Percentiles rank a stretch among this genome's conserved stretches.
phyloP scores from a whole-genome alignment of 2,797 vertebrate species.

The Acestrorhynchus altus region DNA sequence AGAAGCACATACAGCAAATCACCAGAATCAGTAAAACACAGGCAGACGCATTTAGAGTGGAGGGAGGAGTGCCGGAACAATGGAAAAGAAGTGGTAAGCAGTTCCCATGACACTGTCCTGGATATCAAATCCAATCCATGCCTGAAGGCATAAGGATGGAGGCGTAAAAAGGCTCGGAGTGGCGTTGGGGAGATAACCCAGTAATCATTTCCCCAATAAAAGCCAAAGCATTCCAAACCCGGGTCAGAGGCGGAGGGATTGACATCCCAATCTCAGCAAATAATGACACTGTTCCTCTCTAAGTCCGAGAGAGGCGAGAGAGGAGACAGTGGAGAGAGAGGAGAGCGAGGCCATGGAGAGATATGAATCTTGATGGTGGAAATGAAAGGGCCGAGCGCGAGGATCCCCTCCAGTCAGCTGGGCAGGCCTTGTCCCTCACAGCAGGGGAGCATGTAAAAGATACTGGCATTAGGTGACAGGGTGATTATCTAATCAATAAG shows the following conservation, averaged over 20 bases:
- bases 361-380: slow-evolving; percentile 9
- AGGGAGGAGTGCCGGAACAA: slow-evolving; percentile 57
- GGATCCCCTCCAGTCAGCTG: slow-evolving; percentile 53
- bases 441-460: slow-evolving; percentile 75
- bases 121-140: slow-evolving; percentile 66
- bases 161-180: slow-evolving; percentile 63
- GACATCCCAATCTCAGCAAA: slow-evolving; percentile 81
- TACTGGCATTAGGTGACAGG: slow-evolving; percentile 73
- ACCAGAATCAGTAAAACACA: slow-evolving; percentile 43
- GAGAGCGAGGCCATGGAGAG: slow-evolving; percentile 38
- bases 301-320: slow-evolving; percentile 23
- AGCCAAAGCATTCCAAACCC: slow-evolving; percentile 71
- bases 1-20: slow-evolving; percentile 11
- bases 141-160: slow-evolving; percentile 70
- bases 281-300: slow-evolving; percentile 78
- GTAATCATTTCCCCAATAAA: slow-evolving; percentile 77
- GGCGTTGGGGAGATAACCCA: slow-evolving; percentile 67
- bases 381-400: slow-evolving; percentile 43
- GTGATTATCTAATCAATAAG: slow-evolving; percentile 85
- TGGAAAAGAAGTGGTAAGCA: slow-evolving; percentile 53
- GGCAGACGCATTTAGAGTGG: slow-evolving; percentile 48
- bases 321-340: too few relatives aligned
- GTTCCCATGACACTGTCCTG: slow-evolving; percentile 59
- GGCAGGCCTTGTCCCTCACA: slow-evolving; percentile 63
- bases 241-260: slow-evolving; percentile 75